Evolutionary conservation across 2,888 invertebrate species (phyloP).

Genomic region (Pelosia muscerda): DNA sequence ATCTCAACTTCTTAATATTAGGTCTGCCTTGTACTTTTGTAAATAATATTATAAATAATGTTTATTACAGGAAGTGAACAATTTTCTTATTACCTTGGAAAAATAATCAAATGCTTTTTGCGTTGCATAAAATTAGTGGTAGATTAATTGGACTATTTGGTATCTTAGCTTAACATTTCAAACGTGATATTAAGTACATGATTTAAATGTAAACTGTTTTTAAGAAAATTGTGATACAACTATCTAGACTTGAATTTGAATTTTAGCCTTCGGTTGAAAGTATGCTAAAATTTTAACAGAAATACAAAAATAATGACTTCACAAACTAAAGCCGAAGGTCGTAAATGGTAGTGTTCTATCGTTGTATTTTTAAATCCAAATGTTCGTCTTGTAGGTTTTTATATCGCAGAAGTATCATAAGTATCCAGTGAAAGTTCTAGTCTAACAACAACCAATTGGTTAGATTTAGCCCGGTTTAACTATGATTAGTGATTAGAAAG

Average conservation of each 20-base stretch:
- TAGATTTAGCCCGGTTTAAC: no score
- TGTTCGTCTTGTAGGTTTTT: background rate
- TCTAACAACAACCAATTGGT: background rate
- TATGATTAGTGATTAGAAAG: no score
- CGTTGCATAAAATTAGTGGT: slow-evolving; percentile 1
- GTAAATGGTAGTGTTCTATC: no score
- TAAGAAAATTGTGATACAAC: background rate
- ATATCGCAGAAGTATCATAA: background rate
- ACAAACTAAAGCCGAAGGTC: no score
- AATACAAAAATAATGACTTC: no score
- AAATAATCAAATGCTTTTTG: slow-evolving; percentile 1
- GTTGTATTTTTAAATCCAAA: no score
- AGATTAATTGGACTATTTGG: background rate
- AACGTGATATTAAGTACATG: background rate
- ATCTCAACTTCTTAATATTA: background rate
- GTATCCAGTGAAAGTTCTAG: background rate
- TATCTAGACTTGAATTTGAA: background rate
- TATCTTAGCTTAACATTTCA: background rate
- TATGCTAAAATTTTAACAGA: background rate
- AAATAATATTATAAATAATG: background rate
- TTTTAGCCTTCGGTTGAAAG: no score
- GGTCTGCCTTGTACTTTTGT: background rate
- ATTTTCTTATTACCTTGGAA: slow-evolving; percentile 31
- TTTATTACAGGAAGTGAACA: slow-evolving; percentile 34
- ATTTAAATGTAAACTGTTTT: background rate